Conservation (phyloP, 2,113 vertebrate species). For the Nansenia antarctica region DNA sequence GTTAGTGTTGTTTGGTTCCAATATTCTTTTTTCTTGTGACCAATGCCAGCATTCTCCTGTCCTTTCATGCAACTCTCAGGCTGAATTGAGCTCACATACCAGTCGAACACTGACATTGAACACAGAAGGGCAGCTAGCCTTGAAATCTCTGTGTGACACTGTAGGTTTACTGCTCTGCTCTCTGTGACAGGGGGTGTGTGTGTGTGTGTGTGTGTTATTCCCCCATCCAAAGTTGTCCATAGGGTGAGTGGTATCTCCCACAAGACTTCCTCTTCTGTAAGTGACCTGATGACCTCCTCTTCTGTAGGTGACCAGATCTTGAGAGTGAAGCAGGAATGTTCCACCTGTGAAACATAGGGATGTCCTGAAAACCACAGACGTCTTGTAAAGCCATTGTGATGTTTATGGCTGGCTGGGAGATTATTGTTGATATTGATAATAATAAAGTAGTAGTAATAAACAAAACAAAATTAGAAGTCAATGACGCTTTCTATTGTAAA, state of each 20-base stretch:
- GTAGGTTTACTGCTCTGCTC: too few species aligned
- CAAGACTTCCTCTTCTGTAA: too few species aligned
- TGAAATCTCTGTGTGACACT: too few species aligned
- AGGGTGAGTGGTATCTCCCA: conserved; percentile 27
- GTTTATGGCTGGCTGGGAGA: not conserved
- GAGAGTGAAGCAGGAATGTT: conserved; percentile 27
- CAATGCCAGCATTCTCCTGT: not conserved
- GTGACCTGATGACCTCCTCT: too few species aligned
- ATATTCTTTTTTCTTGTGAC: not conserved
- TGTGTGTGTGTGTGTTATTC: too few species aligned
- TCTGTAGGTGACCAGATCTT: too few species aligned
- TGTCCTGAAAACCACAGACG: conserved; percentile 66
- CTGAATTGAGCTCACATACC: not conserved
- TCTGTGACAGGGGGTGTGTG: too few species aligned
- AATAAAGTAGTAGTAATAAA: conserved; percentile 20
- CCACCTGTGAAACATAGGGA: not conserved
- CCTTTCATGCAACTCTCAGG: not conserved
- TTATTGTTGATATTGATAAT: not conserved
- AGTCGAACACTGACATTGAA: not conserved
- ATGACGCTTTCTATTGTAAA: too few species aligned
- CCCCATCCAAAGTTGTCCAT: conserved; percentile 4
- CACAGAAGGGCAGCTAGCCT: not conserved
- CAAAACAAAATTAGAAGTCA: conserved; percentile 3
- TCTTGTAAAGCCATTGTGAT: conserved; percentile 79
- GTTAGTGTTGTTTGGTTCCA: not conserved